These are phyloP conservation scores for Ceriagrion tenellum DNA, from an alignment of 2,888 invertebrate species.

Conservation along the genomic window DNA sequence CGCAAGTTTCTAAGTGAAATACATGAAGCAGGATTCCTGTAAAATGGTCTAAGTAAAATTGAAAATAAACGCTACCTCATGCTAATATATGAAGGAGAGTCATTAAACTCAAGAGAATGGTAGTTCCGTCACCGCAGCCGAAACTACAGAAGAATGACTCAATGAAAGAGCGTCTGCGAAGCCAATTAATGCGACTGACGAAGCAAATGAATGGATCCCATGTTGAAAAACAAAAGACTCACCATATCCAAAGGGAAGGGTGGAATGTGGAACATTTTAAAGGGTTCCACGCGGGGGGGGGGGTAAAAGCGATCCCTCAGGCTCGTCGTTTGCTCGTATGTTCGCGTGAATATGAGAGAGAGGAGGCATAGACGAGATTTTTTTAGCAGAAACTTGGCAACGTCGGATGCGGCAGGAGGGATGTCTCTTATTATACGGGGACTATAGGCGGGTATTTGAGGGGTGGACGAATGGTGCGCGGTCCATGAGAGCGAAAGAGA, in stretches of 20 bases:
- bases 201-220: not conserved
- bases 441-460: constrained; percentile 14
- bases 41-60: too few relatives aligned
- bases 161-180: not conserved
- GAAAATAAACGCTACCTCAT: too few relatives aligned
- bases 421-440: constrained; percentile 52
- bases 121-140: too few relatives aligned
- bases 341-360: not conserved
- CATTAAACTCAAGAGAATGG: too few relatives aligned
- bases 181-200: not conserved
- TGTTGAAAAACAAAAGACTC: not conserved
- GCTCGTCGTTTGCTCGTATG: not conserved
- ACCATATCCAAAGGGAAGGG: not conserved
- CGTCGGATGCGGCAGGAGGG: constrained; percentile 17
- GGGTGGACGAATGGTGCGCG: constrained; percentile 39
- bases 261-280: not conserved
- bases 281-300: too few relatives aligned
- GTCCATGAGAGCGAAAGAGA: not conserved
- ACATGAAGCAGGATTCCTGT: too few relatives aligned
- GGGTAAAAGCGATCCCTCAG: not conserved
- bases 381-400: constrained; percentile 22
- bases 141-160: not conserved
- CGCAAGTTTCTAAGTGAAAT: too few relatives aligned
- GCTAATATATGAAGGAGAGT: too few relatives aligned
- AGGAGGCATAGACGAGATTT: not conserved